phyloP scores from a whole-genome alignment of 1,140 invertebrate genomes.

The Heterodera carotae region DNA sequence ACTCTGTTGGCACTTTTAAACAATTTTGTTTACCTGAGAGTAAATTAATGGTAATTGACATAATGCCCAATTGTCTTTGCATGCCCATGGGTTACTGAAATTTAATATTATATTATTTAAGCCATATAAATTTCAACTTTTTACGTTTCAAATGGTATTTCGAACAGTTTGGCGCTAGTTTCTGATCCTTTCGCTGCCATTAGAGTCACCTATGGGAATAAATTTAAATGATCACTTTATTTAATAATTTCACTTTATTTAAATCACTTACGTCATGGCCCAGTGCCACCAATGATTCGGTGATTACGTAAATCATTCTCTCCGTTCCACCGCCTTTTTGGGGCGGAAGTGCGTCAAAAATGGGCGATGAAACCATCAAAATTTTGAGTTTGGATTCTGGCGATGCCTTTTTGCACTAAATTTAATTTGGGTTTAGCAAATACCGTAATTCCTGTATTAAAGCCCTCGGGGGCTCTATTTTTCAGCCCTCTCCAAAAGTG shows the following conservation, averaged over 20 bases:
- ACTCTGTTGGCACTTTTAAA: too few relatives aligned
- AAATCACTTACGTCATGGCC: constrained; percentile 25
- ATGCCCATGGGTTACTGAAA: background rate
- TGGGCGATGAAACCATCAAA: constrained; percentile 46
- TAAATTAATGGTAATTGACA: background rate
- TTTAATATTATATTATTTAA: background rate
- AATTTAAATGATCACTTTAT: too few relatives aligned
- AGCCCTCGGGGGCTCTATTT: too few relatives aligned
- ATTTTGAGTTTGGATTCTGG: background rate
- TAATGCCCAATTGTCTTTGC: background rate
- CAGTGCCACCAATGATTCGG: constrained; percentile 24
- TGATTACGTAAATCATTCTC: constrained; percentile 16
- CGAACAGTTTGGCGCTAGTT: constrained; percentile 2
- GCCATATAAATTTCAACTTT: background rate
- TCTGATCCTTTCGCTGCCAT: background rate
- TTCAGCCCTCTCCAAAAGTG: too few relatives aligned
- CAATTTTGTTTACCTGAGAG: background rate
- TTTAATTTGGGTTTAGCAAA: background rate
- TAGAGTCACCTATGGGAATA: background rate
- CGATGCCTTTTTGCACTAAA: background rate
- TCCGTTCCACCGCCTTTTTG: constrained; percentile 34
- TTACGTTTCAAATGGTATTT: background rate
- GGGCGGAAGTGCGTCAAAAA: constrained; percentile 32
- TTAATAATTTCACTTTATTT: background rate
- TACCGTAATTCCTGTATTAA: too few relatives aligned